Base-by-base conservation (phyloP, 2,797 vertebrate species). In the Pangasius macronema region DNA sequence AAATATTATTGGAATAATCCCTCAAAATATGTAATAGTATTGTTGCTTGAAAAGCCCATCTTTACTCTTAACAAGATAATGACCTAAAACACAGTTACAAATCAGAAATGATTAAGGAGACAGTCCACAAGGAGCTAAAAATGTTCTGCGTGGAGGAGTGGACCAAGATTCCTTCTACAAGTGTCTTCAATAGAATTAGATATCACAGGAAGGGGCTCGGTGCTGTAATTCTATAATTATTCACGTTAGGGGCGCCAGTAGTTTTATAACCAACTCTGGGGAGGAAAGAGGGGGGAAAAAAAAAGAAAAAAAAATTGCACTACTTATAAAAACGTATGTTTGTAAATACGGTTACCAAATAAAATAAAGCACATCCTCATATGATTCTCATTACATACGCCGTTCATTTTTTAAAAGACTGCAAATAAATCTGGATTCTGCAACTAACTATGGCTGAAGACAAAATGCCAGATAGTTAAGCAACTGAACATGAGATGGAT, bases 401-500 rank as follows among this genome's bases (percentile, higher is more conserved):
- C 5, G 9, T 53, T 77, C 51, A 22, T 22, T 33, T 33, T 79
- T n/a, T 51, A 8, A 20, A 20, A 55, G 9, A 39, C 2, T 22
- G 9, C 9, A 20, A n/a, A 46, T n/a, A n/a, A 82, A 63, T 82
- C 24, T n/a, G 39, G 79, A 61, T 65, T 42, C 5, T 82, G 55
- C 55, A 61, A 9, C 24, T 59, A 33, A 39, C 77, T 24, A 80
- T 33, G 30, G 30, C 76, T 77, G n/a, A 68, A 53, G 82, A 83
- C 82, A 68, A 18, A 24, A 53, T 13, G n/a, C 39, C 61, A 65
- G 42, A 51, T 5, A 49, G 42, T 83, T 49, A 68, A 36, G 61
- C 63, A 83, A 67, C 63, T 83, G 61, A 51, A 49, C 27, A 83
- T 36, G 46, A 83, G 63, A 70, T 30, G 82, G 30, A 36, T 46